Evolutionary conservation across 2,797 vertebrate genomes (phyloP).

Genomic region (Pogoniulus pusillus): DNA sequence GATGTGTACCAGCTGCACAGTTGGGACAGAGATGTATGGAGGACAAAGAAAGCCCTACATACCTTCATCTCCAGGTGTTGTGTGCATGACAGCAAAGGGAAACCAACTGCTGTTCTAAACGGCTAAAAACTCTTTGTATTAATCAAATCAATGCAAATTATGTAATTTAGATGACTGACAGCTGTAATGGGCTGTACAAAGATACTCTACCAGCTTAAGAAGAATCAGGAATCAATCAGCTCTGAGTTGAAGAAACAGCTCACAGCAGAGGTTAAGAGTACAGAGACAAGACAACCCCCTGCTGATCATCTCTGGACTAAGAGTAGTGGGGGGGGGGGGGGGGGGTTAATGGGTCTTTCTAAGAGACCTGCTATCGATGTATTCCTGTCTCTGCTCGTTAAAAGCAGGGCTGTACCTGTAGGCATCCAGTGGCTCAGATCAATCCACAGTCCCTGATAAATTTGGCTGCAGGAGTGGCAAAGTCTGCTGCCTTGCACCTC

Average conservation of each 20-base stretch:
- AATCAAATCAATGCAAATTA: not conserved
- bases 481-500: not conserved
- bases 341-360: not conserved
- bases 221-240: not conserved
- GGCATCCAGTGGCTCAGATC: not conserved
- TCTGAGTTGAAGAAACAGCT: not conserved
- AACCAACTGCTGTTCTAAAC: not conserved
- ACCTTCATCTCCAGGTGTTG: not conserved
- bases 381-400: not conserved
- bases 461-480: not conserved
- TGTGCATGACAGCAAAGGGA: not conserved
- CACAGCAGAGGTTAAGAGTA: not conserved
- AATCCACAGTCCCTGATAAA: not conserved
- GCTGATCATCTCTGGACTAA: not conserved
- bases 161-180: not conserved
- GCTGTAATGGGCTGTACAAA: not conserved
- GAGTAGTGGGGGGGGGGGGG: rapidly evolving
- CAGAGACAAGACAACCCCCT: rapidly evolving
- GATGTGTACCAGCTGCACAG: not conserved
- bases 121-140: not conserved
- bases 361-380: not conserved
- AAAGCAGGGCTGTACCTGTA: not conserved
- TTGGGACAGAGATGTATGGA: not conserved
- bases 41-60: not conserved
- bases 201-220: not conserved